phyloP scores from a whole-genome alignment of 1,140 invertebrate species.

The Meloidogyne chitwoodi region DNA sequence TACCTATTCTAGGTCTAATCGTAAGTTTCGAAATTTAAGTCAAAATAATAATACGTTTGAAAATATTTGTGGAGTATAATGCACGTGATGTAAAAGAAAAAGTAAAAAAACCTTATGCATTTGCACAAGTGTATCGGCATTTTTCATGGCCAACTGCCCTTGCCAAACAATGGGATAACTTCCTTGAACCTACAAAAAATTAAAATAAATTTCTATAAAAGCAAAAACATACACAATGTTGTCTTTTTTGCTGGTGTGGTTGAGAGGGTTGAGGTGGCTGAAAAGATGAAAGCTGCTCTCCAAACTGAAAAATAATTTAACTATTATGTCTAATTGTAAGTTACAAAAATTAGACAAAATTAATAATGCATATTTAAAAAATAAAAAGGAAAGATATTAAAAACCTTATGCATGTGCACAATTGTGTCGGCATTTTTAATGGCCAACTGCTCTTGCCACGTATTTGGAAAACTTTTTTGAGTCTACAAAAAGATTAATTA shows the following conservation, averaged over 20 bases:
- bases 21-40: no score
- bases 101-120: constrained; percentile 87
- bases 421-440: constrained; percentile 91
- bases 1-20: no score
- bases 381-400: constrained; percentile 59
- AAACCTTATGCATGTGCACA: constrained; percentile 96
- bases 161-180: constrained; percentile 90
- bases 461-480: constrained; percentile 71
- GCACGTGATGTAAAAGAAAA: no score
- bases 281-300: not conserved
- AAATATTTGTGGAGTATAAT: no score
- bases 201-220: not conserved
- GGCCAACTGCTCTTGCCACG: constrained; percentile 90
- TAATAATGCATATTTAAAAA: no score
- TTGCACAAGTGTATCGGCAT: constrained; percentile 89
- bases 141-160: constrained; percentile 85
- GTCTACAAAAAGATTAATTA: not conserved
- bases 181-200: not conserved
- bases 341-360: no score
- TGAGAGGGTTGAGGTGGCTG: not conserved
- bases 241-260: not conserved
- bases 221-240: not conserved
- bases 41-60: no score
- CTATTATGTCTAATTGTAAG: no score
- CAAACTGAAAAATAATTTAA: no score